A percentile compares a stretch with the other conserved stretches of the same genome.
Evolutionary conservation across 2,113 vertebrate genomes (phyloP).

Genomic region (Capra hircus): DNA sequence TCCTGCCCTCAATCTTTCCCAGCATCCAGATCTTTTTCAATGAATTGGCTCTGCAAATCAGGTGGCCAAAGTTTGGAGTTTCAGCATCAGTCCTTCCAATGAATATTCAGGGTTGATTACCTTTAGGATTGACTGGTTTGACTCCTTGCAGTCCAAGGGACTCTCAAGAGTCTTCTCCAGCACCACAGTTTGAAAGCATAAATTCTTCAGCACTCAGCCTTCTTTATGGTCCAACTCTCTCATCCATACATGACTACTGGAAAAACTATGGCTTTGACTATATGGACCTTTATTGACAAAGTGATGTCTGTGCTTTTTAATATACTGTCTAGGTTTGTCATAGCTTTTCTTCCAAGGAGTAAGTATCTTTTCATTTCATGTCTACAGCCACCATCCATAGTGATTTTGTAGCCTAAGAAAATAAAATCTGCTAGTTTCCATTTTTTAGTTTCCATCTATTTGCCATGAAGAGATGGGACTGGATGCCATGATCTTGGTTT

Average conservation of each 20-base stretch:
- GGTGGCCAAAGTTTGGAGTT: background rate
- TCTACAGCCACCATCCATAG: background rate
- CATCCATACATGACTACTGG: background rate
- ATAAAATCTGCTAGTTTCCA: background rate
- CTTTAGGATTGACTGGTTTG: background rate
- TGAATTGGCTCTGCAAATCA: background rate
- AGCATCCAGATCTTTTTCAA: background rate
- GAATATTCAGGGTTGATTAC: background rate
- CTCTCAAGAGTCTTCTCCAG: background rate
- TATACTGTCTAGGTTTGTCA: background rate
- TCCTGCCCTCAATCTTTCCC: background rate
- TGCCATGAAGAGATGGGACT: background rate
- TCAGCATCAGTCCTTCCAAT: background rate
- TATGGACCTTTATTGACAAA: background rate
- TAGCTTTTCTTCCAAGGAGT: background rate
- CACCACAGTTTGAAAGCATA: background rate
- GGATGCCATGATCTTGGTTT: background rate
- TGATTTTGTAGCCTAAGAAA: background rate
- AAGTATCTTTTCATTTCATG: background rate
- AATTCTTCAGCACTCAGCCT: background rate
- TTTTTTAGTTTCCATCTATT: background rate
- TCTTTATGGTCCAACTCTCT: background rate
- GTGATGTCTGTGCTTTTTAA: background rate
- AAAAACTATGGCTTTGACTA: background rate
- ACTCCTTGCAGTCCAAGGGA: background rate